phyloP scores from a whole-genome alignment of 2,888 invertebrate species.

The Drosophila siamana region DNA sequence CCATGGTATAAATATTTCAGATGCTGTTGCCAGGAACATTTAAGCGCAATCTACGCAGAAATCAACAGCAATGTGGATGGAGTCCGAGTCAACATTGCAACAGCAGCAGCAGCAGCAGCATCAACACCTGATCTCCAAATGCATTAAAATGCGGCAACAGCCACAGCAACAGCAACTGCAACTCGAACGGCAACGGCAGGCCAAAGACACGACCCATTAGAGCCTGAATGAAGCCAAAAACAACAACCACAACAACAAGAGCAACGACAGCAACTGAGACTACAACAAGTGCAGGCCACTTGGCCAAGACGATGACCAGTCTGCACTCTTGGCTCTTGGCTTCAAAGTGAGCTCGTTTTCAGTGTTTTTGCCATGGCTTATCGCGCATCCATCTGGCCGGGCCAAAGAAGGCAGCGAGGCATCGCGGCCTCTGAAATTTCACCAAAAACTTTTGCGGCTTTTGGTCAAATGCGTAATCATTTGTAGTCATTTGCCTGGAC shows the following conservation, averaged over 20 bases:
- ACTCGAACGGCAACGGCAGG: constrained; percentile 47
- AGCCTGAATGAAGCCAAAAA: constrained; percentile 46
- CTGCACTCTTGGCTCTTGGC: constrained; percentile 35
- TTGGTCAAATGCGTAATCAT: constrained; percentile 73
- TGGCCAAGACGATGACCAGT: constrained; percentile 37
- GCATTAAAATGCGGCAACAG: constrained; percentile 72
- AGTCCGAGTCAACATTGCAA: constrained; percentile 24
- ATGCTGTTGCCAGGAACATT: constrained; percentile 68
- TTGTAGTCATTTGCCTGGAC: constrained; percentile 74
- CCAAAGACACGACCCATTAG: constrained; percentile 69
- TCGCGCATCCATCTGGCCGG: constrained; percentile 54
- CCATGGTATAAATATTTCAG: constrained; percentile 73
- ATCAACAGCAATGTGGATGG: constrained; percentile 66
- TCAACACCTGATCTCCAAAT: constrained; percentile 84
- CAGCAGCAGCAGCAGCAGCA: constrained; percentile 70
- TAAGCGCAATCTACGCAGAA: constrained; percentile 77
- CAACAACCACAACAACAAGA: constrained; percentile 17
- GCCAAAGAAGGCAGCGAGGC: constrained; percentile 46
- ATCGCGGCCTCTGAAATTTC: constrained; percentile 57
- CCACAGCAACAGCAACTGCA: constrained; percentile 14
- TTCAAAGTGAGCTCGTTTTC: constrained; percentile 73
- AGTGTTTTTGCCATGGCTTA: constrained; percentile 61
- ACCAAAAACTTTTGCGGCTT: constrained; percentile 49
- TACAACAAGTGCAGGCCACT: constrained; percentile 65
- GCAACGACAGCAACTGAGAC: constrained; percentile 21